Conservation (phyloP, 2,797 vertebrate genomes). For the Rhincodon typus region DNA sequence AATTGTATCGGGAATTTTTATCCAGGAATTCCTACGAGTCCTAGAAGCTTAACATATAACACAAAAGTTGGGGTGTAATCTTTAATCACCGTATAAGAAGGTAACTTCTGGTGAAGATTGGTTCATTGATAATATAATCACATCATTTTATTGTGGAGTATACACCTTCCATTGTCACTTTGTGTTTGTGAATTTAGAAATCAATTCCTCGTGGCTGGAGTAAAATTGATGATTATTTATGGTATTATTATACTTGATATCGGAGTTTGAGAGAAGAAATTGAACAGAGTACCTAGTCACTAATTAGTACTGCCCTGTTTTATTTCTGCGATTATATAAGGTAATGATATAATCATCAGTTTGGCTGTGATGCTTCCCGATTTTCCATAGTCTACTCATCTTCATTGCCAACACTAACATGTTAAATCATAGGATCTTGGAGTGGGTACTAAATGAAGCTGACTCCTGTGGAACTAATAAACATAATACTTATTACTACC, state of each 20-base stretch:
- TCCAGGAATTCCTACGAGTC: background rate
- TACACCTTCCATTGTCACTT: background rate
- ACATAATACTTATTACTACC: background rate
- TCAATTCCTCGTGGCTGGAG: background rate
- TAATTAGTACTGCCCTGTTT: background rate
- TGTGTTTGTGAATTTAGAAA: constrained; percentile 9
- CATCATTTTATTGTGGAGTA: background rate
- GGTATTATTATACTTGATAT: too few species aligned
- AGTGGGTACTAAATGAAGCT: background rate
- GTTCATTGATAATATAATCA: background rate
- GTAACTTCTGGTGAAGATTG: background rate
- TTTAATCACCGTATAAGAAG: background rate
- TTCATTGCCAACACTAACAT: background rate
- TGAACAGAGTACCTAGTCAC: background rate
- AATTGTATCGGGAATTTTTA: background rate
- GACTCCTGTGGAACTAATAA: background rate
- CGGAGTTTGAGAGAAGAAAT: background rate
- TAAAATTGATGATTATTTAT: background rate
- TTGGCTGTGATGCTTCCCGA: background rate
- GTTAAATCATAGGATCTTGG: background rate
- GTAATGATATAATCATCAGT: background rate
- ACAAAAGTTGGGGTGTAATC: background rate
- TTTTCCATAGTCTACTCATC: background rate
- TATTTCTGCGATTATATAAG: background rate
- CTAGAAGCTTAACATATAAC: background rate